These are phyloP conservation scores for Acholoe squamosa DNA, from an alignment of 2,888 invertebrate species.

Conservation along the genomic window DNA sequence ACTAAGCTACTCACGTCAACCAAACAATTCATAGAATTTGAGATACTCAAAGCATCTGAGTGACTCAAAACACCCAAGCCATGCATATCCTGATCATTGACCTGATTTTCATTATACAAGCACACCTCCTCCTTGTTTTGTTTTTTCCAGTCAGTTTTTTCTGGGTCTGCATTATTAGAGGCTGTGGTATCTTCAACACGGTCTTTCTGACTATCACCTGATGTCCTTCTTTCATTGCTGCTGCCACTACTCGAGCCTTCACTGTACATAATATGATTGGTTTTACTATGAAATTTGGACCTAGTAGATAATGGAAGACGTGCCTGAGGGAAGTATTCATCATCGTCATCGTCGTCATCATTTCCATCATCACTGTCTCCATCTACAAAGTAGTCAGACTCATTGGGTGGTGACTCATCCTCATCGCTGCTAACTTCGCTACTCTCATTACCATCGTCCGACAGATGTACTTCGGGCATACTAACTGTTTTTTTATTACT, in stretches of 20 bases:
- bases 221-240: neutral
- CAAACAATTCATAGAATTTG: too few species aligned
- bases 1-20: too few species aligned
- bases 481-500: neutral
- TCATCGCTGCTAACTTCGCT: neutral
- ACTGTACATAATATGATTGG: neutral
- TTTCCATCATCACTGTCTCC: neutral
- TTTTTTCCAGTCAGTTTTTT: too few species aligned
- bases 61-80: too few species aligned
- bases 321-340: neutral
- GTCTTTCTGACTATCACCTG: neutral
- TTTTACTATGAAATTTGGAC: too few species aligned
- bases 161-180: too few species aligned
- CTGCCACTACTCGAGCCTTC: neutral
- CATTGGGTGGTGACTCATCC: neutral
- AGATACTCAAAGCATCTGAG: too few species aligned
- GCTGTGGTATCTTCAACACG: neutral
- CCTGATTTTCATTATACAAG: too few species aligned
- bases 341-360: slow-evolving; percentile 1
- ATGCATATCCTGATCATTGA: too few species aligned
- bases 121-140: too few species aligned
- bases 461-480: neutral
- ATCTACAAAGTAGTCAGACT: neutral
- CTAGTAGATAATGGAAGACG: neutral
- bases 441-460: neutral